These are phyloP conservation scores for Dryomyza anilis DNA, from an alignment of 2,888 invertebrate genomes.

Conservation along the genomic window DNA sequence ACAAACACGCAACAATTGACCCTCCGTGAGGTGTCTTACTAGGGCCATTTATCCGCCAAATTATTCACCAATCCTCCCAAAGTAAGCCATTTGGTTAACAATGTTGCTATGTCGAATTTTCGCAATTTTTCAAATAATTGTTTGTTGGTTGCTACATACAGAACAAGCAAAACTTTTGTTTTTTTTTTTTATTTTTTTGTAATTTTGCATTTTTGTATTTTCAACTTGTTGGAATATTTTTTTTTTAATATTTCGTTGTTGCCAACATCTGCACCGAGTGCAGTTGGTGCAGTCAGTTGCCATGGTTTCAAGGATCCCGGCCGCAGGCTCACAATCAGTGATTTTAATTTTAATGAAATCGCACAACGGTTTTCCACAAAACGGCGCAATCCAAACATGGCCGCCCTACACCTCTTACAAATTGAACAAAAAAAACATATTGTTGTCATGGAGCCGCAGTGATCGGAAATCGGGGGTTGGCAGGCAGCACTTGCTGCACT, in stretches of 20 bases:
- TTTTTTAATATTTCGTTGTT: too few relatives aligned
- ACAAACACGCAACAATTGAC: background rate
- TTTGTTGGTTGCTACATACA: background rate
- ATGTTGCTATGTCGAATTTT: too few relatives aligned
- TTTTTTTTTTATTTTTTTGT: background rate
- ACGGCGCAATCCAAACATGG: too few relatives aligned
- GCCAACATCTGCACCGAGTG: background rate
- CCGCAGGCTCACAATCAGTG: constrained; percentile 4
- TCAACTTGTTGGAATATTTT: too few relatives aligned
- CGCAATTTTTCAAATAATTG: background rate
- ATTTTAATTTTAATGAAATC: constrained; percentile 10
- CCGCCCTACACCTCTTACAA: too few relatives aligned
- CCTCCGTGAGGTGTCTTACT: too few relatives aligned
- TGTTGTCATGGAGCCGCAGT: background rate
- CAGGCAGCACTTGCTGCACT: background rate
- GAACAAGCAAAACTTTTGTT: background rate
- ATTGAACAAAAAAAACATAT: too few relatives aligned
- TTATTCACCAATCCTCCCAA: too few relatives aligned
- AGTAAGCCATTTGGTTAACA: too few relatives aligned
- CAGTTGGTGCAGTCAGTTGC: background rate
- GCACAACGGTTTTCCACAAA: constrained; percentile 3
- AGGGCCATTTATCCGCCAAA: too few relatives aligned
- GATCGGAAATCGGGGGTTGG: background rate
- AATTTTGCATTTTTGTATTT: background rate
- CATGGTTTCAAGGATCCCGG: too few relatives aligned